Conservation (phyloP, 2,888 invertebrate species). For the Caenorhabditis sp. region DNA sequence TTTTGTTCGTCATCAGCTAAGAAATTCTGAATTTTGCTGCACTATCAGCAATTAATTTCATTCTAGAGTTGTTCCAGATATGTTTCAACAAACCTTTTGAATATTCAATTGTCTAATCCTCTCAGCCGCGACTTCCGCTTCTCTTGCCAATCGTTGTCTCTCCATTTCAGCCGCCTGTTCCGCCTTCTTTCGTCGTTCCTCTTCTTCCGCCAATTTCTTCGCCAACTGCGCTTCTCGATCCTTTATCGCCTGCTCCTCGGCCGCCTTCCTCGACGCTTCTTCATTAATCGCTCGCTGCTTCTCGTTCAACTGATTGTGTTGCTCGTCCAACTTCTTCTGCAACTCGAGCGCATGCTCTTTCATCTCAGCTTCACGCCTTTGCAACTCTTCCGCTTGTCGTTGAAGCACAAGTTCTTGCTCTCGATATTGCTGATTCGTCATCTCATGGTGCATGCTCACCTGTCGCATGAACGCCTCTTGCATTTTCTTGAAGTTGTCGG, state of each 20-base stretch:
- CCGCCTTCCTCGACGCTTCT: conserved; percentile 24
- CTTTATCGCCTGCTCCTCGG: conserved; percentile 24
- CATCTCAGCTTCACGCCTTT: conserved; percentile 39
- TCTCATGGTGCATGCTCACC: conserved; percentile 45
- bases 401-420: conserved; percentile 44
- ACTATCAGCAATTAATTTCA: too few species aligned
- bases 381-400: conserved; percentile 43
- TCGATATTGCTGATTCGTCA: conserved; percentile 24
- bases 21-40: too few species aligned
- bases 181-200: conserved; percentile 11
- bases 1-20: too few species aligned
- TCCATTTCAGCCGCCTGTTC: conserved; percentile 26
- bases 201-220: conserved; percentile 17
- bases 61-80: too few species aligned
- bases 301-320: conserved; percentile 23
- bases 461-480: conserved; percentile 36
- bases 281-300: conserved; percentile 26
- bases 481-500: conserved; percentile 22
- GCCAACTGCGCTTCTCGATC: conserved; percentile 22
- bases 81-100: background rate
- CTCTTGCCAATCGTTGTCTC: conserved; percentile 12
- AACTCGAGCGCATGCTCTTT: conserved; percentile 39
- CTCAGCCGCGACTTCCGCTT: conserved; percentile 12
- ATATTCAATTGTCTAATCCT: conserved; percentile 3
- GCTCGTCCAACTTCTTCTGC: conserved; percentile 27